These are phyloP conservation scores for Leptinotarsa defecta DNA, from an alignment of 1,140 invertebrate genomes.

Conservation along the genomic window DNA sequence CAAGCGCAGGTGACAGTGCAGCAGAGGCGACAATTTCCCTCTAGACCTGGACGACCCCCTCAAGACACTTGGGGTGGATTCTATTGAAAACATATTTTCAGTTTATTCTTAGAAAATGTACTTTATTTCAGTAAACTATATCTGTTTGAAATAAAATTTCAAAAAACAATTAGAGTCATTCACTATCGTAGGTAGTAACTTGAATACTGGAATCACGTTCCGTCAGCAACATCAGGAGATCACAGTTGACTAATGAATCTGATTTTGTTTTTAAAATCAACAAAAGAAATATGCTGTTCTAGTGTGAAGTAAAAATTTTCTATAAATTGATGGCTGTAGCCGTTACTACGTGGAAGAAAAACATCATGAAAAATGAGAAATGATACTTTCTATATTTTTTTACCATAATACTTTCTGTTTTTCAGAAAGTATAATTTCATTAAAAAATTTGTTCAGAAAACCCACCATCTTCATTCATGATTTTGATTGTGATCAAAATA, in stretches of 20 bases:
- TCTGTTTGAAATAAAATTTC: too few species aligned
- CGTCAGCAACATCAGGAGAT: neutral
- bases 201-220: neutral
- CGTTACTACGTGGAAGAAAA: too few species aligned
- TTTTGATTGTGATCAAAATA: too few species aligned
- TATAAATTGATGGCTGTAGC: too few species aligned
- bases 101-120: neutral
- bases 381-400: too few species aligned
- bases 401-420: too few species aligned
- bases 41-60: constrained; percentile 24
- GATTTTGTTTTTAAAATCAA: neutral
- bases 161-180: neutral
- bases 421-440: too few species aligned
- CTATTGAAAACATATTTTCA: constrained; percentile 19
- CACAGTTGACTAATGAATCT: neutral
- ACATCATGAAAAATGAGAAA: too few species aligned
- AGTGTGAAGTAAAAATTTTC: too few species aligned
- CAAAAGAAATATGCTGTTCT: too few species aligned
- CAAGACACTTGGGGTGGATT: constrained; percentile 43
- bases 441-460: too few species aligned
- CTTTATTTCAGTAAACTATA: neutral
- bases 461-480: too few species aligned
- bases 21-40: neutral
- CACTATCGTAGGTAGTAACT: neutral
- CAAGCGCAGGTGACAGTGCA: constrained; percentile 14